phyloP scores from a whole-genome alignment of 2,797 vertebrate species.

The Onychomys leucogaster region DNA sequence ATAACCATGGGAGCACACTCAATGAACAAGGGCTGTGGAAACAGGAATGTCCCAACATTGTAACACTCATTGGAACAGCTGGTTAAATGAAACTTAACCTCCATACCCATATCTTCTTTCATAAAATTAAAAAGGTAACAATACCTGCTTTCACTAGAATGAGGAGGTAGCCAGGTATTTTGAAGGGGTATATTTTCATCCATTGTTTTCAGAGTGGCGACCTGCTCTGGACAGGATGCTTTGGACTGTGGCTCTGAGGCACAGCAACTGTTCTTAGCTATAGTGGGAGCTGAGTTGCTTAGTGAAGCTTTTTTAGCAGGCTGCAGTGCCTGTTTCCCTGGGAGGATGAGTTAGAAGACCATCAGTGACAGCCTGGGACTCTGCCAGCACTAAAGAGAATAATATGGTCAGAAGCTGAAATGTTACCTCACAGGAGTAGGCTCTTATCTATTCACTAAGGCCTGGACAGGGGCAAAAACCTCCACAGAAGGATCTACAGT shows the following conservation, averaged over 20 bases:
- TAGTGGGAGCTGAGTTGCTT: neutral
- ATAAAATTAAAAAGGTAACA: neutral
- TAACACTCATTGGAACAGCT: neutral
- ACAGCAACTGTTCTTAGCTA: neutral
- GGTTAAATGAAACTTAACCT: slow-evolving; percentile 48
- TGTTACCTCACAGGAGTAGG: neutral
- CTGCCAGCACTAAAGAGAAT: neutral
- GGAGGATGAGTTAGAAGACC: neutral
- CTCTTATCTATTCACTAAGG: neutral
- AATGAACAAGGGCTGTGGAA: slow-evolving; percentile 16
- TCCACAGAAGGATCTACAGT: neutral
- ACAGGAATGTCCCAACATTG: neutral
- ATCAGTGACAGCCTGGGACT: neutral
- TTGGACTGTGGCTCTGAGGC: neutral
- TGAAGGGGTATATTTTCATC: neutral
- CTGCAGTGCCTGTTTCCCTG: neutral
- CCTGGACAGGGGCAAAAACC: neutral
- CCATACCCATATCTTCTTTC: neutral
- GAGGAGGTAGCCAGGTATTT: neutral
- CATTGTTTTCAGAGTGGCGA: neutral
- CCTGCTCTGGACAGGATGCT: neutral
- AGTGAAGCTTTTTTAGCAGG: neutral
- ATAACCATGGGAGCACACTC: neutral
- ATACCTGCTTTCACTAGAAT: neutral
- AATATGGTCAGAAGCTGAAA: neutral